These are phyloP conservation scores for Amphipyra tragopoginis DNA, from an alignment of 2,888 invertebrate genomes.

Conservation along the genomic window DNA sequence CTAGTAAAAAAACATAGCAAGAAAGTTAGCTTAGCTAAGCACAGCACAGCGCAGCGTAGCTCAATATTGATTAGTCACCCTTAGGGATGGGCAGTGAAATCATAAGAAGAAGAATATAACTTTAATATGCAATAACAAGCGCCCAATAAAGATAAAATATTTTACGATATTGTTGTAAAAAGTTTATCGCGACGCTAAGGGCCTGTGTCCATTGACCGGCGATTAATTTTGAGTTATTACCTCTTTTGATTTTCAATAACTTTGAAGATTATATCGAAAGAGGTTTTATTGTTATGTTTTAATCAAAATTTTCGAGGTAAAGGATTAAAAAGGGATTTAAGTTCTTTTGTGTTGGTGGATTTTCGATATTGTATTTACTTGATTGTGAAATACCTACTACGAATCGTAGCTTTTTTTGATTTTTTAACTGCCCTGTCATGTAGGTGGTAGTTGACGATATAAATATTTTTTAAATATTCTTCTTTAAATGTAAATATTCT, in stretches of 20 bases:
- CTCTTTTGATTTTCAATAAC: constrained; percentile 11
- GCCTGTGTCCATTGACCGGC: constrained; percentile 41
- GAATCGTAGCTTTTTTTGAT: too few relatives aligned
- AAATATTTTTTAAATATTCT: too few relatives aligned
- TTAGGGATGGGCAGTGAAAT: neutral
- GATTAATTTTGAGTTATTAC: constrained; percentile 25
- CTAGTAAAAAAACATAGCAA: too few relatives aligned
- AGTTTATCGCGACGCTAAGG: constrained; percentile 43
- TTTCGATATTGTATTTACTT: too few relatives aligned
- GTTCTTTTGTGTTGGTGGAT: too few relatives aligned
- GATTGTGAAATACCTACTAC: too few relatives aligned
- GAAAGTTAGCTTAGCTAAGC: too few relatives aligned
- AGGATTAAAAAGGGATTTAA: neutral
- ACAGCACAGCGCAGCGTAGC: too few relatives aligned
- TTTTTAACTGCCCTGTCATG: too few relatives aligned
- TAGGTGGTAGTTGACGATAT: too few relatives aligned
- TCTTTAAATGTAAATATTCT: too few relatives aligned
- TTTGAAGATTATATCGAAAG: constrained; percentile 12
- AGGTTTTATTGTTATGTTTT: constrained; percentile 22
- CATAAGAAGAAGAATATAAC: neutral
- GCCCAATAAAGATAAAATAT: constrained; percentile 32
- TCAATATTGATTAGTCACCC: too few relatives aligned
- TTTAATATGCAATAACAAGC: constrained; percentile 28
- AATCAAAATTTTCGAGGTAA: constrained; percentile 11
- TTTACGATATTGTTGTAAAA: constrained; percentile 56